phyloP scores from a whole-genome alignment of 1,140 invertebrate genomes.

The Lineus longissimus region DNA sequence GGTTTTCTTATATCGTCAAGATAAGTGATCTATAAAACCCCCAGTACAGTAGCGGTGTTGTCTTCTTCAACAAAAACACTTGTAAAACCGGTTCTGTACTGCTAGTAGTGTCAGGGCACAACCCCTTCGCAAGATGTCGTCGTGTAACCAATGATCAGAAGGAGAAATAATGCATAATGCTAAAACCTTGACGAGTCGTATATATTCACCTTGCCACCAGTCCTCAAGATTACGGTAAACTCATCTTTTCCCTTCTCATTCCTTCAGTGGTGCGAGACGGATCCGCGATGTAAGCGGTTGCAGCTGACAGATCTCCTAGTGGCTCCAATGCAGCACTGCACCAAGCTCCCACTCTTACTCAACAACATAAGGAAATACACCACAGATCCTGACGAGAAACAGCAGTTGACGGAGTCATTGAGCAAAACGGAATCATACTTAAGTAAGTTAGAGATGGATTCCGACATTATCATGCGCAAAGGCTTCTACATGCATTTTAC shows the following conservation, averaged over 20 bases:
- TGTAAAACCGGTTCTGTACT: too few relatives aligned
- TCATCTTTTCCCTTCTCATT: background rate
- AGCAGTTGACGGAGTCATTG: slow-evolving; percentile 59
- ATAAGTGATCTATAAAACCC: too few relatives aligned
- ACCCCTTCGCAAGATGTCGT: too few relatives aligned
- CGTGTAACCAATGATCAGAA: too few relatives aligned
- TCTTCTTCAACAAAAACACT: too few relatives aligned
- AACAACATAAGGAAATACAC: slow-evolving; percentile 63
- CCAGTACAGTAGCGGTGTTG: too few relatives aligned
- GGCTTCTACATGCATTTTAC: background rate
- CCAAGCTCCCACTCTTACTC: slow-evolving; percentile 65
- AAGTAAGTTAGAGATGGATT: slow-evolving; percentile 54
- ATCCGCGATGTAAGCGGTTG: slow-evolving; percentile 63
- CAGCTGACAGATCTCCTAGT: slow-evolving; percentile 67
- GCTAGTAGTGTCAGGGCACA: too few relatives aligned
- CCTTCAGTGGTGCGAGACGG: slow-evolving; percentile 61
- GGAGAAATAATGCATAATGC: too few relatives aligned
- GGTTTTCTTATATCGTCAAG: too few relatives aligned
- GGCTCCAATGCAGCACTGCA: slow-evolving; percentile 68
- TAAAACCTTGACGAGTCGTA: too few relatives aligned
- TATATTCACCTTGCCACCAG: too few relatives aligned
- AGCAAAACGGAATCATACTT: slow-evolving; percentile 64
- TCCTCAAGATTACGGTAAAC: too few relatives aligned
- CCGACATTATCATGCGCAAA: background rate
- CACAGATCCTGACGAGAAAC: slow-evolving; percentile 57